Evolutionary conservation across 2,888 invertebrate genomes (phyloP).

Genomic region (Leucozona laternaria): DNA sequence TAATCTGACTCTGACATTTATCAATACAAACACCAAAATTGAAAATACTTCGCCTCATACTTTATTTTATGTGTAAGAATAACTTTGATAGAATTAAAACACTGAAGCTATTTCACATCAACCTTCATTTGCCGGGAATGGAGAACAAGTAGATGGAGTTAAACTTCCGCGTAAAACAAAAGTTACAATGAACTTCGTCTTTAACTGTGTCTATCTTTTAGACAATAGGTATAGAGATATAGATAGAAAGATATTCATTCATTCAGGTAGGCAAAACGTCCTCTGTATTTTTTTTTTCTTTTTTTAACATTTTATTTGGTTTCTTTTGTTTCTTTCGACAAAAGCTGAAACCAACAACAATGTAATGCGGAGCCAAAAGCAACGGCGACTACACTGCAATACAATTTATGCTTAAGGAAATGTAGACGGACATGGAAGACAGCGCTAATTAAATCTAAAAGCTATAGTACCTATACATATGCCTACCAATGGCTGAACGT

Average conservation of each 20-base stretch:
- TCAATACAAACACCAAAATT: neutral
- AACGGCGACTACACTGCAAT: constrained; percentile 37
- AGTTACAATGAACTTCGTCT: constrained; percentile 66
- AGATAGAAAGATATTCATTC: neutral
- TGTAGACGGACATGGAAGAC: constrained; percentile 73
- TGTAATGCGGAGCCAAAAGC: constrained; percentile 9
- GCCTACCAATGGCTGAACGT: constrained; percentile 42
- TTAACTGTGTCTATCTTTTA: constrained; percentile 29
- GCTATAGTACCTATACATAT: neutral
- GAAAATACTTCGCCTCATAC: neutral
- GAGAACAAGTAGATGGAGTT: constrained; percentile 33
- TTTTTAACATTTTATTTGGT: constrained; percentile 53
- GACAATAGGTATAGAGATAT: neutral
- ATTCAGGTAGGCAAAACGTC: constrained; percentile 25
- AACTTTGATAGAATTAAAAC: neutral
- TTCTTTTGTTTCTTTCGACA: constrained; percentile 41
- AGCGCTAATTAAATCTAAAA: constrained; percentile 74
- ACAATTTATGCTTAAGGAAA: constrained; percentile 69
- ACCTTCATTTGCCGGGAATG: constrained; percentile 4
- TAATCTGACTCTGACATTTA: neutral
- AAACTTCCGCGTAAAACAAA: constrained; percentile 61
- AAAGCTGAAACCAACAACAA: constrained; percentile 35
- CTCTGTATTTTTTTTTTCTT: constrained; percentile 8
- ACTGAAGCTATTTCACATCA: neutral
- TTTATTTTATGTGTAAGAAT: neutral